Percentiles rank a stretch among this genome's conserved stretches.
Conservation (phyloP, 1,140 invertebrate genomes). For the Proales similis region DNA sequence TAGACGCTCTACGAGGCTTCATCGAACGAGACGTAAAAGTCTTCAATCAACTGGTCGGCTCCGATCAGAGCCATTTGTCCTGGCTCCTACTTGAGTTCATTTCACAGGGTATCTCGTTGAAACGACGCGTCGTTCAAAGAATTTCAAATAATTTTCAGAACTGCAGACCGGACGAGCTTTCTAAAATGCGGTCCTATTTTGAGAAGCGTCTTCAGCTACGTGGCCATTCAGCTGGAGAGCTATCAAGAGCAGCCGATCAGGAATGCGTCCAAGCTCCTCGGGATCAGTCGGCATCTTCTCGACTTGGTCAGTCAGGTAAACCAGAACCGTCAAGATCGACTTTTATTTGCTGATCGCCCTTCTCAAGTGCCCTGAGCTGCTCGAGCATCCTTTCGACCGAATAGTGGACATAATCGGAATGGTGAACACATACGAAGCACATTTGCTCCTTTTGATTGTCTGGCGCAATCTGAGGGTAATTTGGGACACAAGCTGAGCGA, state of each 20-base stretch:
- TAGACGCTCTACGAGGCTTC: conserved; percentile 7
- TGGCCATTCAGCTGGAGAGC: conserved; percentile 32
- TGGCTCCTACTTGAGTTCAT: conserved; percentile 31
- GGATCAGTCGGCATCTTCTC: not conserved
- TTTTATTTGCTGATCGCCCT: not conserved
- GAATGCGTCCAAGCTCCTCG: conserved; percentile 10
- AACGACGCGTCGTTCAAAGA: not conserved
- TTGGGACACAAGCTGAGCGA: not conserved
- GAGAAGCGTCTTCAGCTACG: conserved; percentile 19
- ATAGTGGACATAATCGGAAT: conserved; percentile 24
- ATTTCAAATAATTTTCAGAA: not conserved
- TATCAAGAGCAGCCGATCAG: conserved; percentile 35
- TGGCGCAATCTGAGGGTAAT: conserved; percentile 22
- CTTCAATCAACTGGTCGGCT: conserved; percentile 9
- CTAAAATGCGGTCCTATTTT: conserved; percentile 21
- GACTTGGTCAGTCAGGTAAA: conserved; percentile 21
- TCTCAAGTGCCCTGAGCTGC: not conserved
- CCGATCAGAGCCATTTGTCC: conserved; percentile 4
- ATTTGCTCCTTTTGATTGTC: conserved; percentile 22
- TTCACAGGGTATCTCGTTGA: conserved; percentile 8
- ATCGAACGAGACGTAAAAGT: conserved; percentile 33
- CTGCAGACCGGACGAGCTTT: conserved; percentile 16
- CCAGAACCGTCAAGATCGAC: not conserved
- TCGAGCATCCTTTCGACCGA: conserved; percentile 13
- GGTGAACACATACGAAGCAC: conserved; percentile 26